phyloP scores from a whole-genome alignment of 2,888 invertebrate species.

The Troglohyphantes excavatus region DNA sequence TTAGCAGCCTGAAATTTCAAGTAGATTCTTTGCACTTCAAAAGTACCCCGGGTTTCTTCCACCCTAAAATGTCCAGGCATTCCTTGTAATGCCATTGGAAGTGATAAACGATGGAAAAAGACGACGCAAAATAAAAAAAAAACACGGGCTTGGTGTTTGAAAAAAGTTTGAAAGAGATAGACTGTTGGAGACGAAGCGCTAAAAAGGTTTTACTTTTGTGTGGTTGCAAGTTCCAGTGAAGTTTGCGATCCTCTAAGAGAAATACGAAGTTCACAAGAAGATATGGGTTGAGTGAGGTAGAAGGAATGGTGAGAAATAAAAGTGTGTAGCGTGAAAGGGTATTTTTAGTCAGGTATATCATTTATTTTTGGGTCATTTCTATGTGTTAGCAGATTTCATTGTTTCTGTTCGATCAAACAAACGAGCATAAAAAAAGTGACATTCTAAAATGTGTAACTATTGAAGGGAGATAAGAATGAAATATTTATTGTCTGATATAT shows the following conservation, averaged over 20 bases:
- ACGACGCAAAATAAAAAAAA: constrained; percentile 51
- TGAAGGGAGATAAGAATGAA: no score
- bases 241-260: constrained; percentile 74
- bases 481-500: no score
- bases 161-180: constrained; percentile 72
- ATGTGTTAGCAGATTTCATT: neutral
- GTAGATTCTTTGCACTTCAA: constrained; percentile 24
- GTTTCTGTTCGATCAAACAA: no score
- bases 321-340: constrained; percentile 45
- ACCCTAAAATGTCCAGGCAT: constrained; percentile 62
- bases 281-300: constrained; percentile 43
- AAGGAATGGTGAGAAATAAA: constrained; percentile 49
- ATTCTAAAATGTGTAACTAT: no score
- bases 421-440: no score
- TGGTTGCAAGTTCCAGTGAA: constrained; percentile 73
- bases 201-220: constrained; percentile 76
- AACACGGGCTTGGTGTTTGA: constrained; percentile 20
- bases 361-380: constrained; percentile 50
- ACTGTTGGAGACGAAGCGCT: constrained; percentile 64
- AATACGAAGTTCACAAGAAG: constrained; percentile 73
- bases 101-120: constrained; percentile 73
- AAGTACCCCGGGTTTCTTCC: constrained; percentile 19
- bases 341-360: constrained; percentile 45
- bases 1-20: neutral
- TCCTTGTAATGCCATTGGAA: constrained; percentile 58